Evolutionary conservation across 2,797 vertebrate species (phyloP).

Genomic region (Apodemus agrarius): DNA sequence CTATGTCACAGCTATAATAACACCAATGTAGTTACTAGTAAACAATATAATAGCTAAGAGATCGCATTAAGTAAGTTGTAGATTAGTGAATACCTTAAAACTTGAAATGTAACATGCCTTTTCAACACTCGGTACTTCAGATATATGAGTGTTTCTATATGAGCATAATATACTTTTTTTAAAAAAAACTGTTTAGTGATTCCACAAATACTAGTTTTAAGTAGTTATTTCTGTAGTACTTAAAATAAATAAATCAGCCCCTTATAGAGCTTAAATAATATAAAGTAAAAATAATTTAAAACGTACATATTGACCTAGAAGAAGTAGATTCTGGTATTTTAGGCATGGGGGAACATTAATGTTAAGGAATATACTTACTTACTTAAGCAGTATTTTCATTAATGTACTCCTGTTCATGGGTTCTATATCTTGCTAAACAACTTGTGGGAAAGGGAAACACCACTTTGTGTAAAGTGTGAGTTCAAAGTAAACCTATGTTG

Average conservation of each 20-base stretch:
- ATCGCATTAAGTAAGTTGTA: not conserved
- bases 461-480: not conserved
- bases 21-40: not conserved
- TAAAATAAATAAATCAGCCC: constrained; percentile 19
- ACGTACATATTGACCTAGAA: not conserved
- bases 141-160: not conserved
- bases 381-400: constrained; percentile 2
- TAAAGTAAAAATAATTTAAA: constrained; percentile 30
- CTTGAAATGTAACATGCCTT: not conserved
- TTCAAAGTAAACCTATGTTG: constrained; percentile 57
- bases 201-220: constrained; percentile 21
- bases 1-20: not conserved
- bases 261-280: constrained; percentile 3
- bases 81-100: constrained; percentile 34
- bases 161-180: not conserved
- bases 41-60: not conserved
- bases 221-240: not conserved
- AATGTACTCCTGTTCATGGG: not conserved
- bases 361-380: not conserved
- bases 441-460: constrained; percentile 71
- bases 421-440: constrained; percentile 70
- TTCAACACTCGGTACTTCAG: not conserved
- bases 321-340: not conserved
- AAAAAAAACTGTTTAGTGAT: not conserved
- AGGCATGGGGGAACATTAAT: not conserved